phyloP scores from a whole-genome alignment of 2,113 vertebrate genomes.

The Sakesphorus luctuosus region DNA sequence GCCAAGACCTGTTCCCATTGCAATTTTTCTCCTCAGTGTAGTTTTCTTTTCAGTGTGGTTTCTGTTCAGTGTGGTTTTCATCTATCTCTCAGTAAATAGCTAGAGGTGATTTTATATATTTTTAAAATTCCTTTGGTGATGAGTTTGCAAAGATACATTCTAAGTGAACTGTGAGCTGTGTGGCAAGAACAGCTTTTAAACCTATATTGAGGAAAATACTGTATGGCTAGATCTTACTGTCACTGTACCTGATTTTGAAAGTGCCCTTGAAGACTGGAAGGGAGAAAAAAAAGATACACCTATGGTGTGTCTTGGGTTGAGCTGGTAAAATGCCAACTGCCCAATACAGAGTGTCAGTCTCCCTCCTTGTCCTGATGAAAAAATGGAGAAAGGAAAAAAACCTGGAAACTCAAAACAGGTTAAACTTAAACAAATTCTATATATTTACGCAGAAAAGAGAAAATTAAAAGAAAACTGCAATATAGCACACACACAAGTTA shows the following conservation, averaged over 20 bases:
- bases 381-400: too few species aligned
- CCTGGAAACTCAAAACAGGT: too few species aligned
- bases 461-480: too few species aligned
- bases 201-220: not conserved
- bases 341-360: too few species aligned
- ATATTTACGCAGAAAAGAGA: too few species aligned
- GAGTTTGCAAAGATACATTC: not conserved
- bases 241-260: not conserved
- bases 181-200: not conserved
- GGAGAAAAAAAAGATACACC: not conserved
- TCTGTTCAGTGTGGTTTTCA: not conserved
- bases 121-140: not conserved
- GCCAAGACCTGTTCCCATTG: not conserved
- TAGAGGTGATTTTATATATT: not conserved
- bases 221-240: not conserved
- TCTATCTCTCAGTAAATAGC: not conserved
- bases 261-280: not conserved
- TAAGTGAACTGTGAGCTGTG: not conserved
- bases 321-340: too few species aligned
- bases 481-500: too few species aligned
- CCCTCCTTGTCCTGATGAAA: too few species aligned
- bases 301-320: too few species aligned
- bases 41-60: not conserved
- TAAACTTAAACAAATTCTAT: too few species aligned
- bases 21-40: not conserved